These are phyloP conservation scores for Chaetops frenatus DNA, from an alignment of 2,113 vertebrate species.

Conservation along the genomic window DNA sequence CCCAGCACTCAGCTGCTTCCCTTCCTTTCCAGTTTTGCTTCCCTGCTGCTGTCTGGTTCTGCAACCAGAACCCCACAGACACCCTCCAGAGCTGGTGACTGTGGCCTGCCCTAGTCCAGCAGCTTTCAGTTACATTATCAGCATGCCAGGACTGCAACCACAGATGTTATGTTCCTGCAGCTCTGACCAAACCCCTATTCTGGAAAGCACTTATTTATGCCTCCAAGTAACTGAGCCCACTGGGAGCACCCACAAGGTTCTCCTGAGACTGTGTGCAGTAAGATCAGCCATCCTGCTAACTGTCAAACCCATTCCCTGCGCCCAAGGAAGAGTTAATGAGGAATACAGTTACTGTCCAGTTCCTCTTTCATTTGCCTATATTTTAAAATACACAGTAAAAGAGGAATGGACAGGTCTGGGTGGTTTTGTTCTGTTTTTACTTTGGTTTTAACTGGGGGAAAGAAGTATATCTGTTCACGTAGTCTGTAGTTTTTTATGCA, in stretches of 20 bases:
- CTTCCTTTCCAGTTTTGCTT: background rate
- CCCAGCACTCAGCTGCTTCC: background rate
- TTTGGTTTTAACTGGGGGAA: background rate
- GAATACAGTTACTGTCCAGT: background rate
- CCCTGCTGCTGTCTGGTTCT: background rate
- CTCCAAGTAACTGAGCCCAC: background rate
- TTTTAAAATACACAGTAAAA: conserved; percentile 42
- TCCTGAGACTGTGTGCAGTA: background rate
- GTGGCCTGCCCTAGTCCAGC: background rate
- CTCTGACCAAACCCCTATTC: background rate
- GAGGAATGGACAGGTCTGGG: conserved; percentile 48
- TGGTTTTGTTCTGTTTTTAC: background rate
- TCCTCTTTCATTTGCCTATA: conserved; percentile 41
- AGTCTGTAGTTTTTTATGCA: background rate
- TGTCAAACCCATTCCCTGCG: background rate
- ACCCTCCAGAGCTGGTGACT: background rate
- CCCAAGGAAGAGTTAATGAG: background rate
- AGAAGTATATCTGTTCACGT: background rate
- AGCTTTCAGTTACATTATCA: background rate
- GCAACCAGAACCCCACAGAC: background rate
- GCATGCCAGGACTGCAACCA: background rate
- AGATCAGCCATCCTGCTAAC: background rate
- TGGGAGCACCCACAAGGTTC: background rate
- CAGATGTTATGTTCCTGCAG: background rate
- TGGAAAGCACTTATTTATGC: background rate